Percentiles rank a stretch among this genome's conserved stretches.
These are phyloP conservation scores for Mnemiopsis leidyi DNA, from an alignment of 37 sponge, comb jelly and placozoan genomes.

Conservation along the genomic window DNA sequence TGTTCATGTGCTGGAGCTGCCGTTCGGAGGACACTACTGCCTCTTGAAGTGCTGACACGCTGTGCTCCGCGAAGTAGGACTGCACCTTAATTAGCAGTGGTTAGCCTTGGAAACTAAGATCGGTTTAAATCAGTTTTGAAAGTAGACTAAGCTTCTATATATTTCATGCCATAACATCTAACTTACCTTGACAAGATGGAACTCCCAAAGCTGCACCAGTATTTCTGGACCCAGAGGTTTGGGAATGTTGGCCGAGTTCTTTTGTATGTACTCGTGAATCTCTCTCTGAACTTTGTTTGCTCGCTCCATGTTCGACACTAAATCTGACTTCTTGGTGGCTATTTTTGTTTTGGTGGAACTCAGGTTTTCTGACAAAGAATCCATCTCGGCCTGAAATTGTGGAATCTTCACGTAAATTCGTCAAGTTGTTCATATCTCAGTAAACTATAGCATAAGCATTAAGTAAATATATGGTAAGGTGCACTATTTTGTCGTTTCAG, in stretches of 20 bases:
- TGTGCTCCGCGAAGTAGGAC: constrained; percentile 55
- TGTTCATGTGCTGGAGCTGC: background rate
- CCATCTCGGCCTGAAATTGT: background rate
- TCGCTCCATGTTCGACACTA: constrained; percentile 28
- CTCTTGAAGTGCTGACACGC: constrained; percentile 6
- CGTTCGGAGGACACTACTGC: background rate
- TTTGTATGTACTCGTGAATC: constrained; percentile 55
- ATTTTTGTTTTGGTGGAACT: background rate
- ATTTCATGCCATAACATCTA: too few species aligned
- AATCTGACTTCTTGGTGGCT: background rate
- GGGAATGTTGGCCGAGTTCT: background rate
- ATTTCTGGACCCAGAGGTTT: constrained; percentile 18
- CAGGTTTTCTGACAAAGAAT: background rate
- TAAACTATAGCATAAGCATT: too few species aligned
- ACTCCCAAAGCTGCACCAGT: constrained; percentile 46
- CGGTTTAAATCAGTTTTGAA: too few species aligned
- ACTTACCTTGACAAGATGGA: constrained; percentile 57
- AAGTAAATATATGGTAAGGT: too few species aligned
- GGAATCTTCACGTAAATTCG: too few species aligned
- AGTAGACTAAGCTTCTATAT: too few species aligned
- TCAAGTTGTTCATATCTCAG: too few species aligned
- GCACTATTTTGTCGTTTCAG: too few species aligned
- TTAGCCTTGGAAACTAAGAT: too few species aligned
- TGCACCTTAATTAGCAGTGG: too few species aligned
- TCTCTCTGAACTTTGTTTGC: constrained; percentile 25